Percentiles rank a stretch among this genome's conserved stretches.
These are phyloP conservation scores for Ascidia mentula DNA, from an alignment of 23 tunicate species.

Conservation along the genomic window DNA sequence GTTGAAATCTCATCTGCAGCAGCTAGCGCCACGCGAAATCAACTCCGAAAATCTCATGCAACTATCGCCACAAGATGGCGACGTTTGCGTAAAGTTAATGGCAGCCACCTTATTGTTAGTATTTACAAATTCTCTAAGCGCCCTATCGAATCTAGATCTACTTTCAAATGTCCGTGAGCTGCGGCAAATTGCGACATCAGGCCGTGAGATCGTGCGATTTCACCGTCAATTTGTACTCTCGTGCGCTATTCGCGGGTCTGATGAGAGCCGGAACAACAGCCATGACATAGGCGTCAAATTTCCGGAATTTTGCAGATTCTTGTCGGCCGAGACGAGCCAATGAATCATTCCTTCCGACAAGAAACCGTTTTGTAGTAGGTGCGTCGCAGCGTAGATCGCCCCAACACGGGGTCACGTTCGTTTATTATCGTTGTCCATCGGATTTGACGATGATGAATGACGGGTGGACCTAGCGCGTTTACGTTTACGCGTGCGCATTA, in stretches of 20 bases:
- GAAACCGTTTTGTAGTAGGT: conserved; percentile 7
- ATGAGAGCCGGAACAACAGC: not conserved
- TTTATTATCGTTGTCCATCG: conserved; percentile 28
- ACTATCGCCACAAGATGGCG: not conserved
- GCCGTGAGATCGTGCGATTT: not conserved
- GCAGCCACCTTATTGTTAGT: not conserved
- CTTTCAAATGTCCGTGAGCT: not conserved
- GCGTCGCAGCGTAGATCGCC: not conserved
- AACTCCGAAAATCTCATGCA: too few species aligned
- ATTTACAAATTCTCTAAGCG: not conserved
- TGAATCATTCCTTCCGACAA: conserved; percentile 9
- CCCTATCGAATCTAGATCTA: not conserved
- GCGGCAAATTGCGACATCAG: not conserved
- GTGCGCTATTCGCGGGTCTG: not conserved
- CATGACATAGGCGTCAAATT: conserved; percentile 5
- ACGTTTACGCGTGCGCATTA: conserved; percentile 1
- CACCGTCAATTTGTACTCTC: not conserved
- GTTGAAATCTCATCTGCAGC: not conserved
- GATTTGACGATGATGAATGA: conserved; percentile 3
- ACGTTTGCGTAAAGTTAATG: not conserved
- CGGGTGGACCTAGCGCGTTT: not conserved
- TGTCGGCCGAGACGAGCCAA: not conserved
- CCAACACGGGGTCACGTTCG: conserved; percentile 13
- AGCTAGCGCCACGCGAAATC: too few species aligned
- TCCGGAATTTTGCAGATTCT: conserved; percentile 1